Base-by-base conservation (phyloP, 2,113 vertebrate species). In the Alouatta palliata region DNA sequence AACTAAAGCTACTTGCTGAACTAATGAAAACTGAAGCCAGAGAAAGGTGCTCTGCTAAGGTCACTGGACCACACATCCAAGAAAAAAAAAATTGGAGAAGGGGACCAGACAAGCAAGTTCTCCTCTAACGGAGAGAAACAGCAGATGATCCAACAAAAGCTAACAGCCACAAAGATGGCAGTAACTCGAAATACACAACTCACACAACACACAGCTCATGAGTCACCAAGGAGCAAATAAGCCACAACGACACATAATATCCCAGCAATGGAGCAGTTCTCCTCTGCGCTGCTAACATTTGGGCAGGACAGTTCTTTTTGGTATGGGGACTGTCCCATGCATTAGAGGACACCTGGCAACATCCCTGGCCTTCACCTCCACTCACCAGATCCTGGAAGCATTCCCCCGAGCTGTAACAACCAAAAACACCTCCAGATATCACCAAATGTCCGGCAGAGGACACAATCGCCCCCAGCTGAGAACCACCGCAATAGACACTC, bases 321-420 rank as follows among this genome's bases (percentile, higher is more conserved):
- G 21, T 8, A 6, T 32, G 25, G 35, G 30, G 64, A 14, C 56
- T 3, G 11, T 49, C 43, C 6, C 6, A 14, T 1, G 12, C 68
- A 12, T 9, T 23, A 11, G 0, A 27, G 5, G 6, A 35, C 4
- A 6, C 1, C 2, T 2, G 27, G 32, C 32, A 52, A 49, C 88
- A n/a, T 2, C 85, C 52, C 49, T 10, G 1, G 16, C 20, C 52
- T 13, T 73, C 7, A 37, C 13, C n/a, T 16, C 45, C 7, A 77
- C 21, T 37, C n/a, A 14, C 43, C 9, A 10, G 19, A 10, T 1
- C 1, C 52, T 75, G 7, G 30, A 0, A n/a, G 17, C 40, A 20
- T 4, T 45, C 30, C n/a, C n/a, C 37, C 14, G 6, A 70, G 32
- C 0, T 64, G 32, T 21, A 20, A 87, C 40, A 64, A 86, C 2